Evolutionary conservation across 2,797 vertebrate genomes (phyloP), one percentile per base, ranked within the genome.

Genomic region (Tauraco hartlaubi): DNA sequence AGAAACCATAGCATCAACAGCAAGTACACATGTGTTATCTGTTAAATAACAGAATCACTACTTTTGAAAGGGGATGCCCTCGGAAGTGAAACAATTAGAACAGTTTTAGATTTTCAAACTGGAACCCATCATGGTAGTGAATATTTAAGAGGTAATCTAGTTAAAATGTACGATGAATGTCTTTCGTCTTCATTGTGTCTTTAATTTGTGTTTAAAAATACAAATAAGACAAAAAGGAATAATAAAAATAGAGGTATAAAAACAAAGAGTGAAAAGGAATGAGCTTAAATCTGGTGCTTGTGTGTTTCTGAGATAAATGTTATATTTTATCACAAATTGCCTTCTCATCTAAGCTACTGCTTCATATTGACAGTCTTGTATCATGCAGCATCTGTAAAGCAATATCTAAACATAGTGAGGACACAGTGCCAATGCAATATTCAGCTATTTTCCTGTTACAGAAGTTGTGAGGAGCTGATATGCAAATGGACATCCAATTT

Each of bases 1-100:
- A 80, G 43, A 94, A 96, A 72, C 87, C 77, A 56, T 88, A 91
- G 48, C 61, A 90, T 97, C 58, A 92, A 54, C 90, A 96, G 84
- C 56, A 93, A 90, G 55, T 78, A 83, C 68, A 96, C 92, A 96
- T 80, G 43, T 97, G 96, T 97, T 97, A 91, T 81, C 90, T 96
- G 71, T 97, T 98, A 97, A 97, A 92, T 96, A 92, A 46, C 68
- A 94, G 80, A 73, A 73, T 94, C 92, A 48, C 96, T 94, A 43
- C 62, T 96, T 96, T 95, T 94, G 92, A 94, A 97, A 96, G 68
- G 37, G 88, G 80, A 92, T 96, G 83, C 78, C 92, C 77, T 97
- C 58, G 73, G 86, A 97, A 96, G 90, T 97, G 91, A 97, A 92
- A 97, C 88, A 98, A 97, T 96, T 96, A 90, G 62, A 92, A 52